These are phyloP conservation scores for Sturnus vulgaris DNA, from an alignment of 2,113 vertebrate genomes.

Conservation along the genomic window DNA sequence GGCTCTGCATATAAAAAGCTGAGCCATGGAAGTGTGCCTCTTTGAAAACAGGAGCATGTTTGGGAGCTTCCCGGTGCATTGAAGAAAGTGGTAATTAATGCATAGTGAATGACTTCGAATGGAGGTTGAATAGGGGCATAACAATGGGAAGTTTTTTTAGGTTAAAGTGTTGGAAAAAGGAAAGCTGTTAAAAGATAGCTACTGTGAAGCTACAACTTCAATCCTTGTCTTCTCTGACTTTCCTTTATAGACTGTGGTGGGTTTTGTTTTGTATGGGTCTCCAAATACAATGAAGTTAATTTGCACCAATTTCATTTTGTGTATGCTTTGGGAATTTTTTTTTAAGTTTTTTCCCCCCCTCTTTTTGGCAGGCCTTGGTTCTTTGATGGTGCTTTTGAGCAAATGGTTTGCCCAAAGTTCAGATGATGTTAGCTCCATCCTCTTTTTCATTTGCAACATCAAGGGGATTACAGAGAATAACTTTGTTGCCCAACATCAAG, in stretches of 20 bases:
- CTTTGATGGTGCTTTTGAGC: constrained; percentile 82
- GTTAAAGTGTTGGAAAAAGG: constrained; percentile 75
- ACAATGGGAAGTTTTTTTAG: constrained; percentile 76
- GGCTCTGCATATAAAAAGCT: constrained; percentile 82
- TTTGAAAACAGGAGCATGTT: constrained; percentile 78
- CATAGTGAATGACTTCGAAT: constrained; percentile 82
- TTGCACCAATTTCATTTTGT: constrained; percentile 79
- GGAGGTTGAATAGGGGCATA: constrained; percentile 76
- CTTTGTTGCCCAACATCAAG: constrained; percentile 85
- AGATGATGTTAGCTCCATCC: constrained; percentile 77
- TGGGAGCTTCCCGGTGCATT: constrained; percentile 69
- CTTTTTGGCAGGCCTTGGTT: constrained; percentile 68
- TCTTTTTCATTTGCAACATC: constrained; percentile 84
- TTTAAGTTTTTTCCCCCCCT: not conserved
- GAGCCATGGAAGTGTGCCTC: constrained; percentile 77
- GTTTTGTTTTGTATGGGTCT: constrained; percentile 77
- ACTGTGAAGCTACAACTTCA: constrained; percentile 74
- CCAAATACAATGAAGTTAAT: constrained; percentile 75
- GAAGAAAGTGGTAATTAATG: constrained; percentile 84
- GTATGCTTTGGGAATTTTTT: constrained; percentile 50
- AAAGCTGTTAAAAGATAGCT: constrained; percentile 78
- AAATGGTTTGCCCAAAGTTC: constrained; percentile 83
- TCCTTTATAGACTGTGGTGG: constrained; percentile 63
- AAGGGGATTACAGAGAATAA: constrained; percentile 84
- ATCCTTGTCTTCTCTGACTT: constrained; percentile 71